phyloP scores from a whole-genome alignment of 2,113 vertebrate species.

The Macrotis lagotis region DNA sequence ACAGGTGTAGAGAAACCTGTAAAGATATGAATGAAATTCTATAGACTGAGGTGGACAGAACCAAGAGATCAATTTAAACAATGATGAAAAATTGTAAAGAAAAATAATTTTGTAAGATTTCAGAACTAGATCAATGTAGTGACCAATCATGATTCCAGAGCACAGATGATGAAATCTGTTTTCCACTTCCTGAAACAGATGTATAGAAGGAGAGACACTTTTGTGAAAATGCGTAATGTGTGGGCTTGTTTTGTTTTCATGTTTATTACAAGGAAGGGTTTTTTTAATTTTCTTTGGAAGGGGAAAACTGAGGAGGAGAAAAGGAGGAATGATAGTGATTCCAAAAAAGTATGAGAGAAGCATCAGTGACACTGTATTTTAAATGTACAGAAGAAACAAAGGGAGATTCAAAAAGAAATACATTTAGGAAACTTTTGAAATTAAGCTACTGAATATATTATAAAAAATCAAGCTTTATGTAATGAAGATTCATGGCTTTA shows the following conservation, averaged over 20 bases:
- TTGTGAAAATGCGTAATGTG: background rate
- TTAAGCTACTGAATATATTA: background rate
- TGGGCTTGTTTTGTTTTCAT: background rate
- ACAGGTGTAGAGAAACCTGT: background rate
- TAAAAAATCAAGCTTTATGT: background rate
- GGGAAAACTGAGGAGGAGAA: background rate
- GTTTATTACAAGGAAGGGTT: background rate
- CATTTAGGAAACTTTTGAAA: background rate
- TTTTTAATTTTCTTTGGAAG: background rate
- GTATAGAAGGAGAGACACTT: background rate
- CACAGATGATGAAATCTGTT: background rate
- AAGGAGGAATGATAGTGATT: background rate
- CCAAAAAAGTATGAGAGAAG: background rate
- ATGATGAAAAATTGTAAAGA: background rate
- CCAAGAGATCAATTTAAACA: background rate
- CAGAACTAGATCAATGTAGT: background rate
- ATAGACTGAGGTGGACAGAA: background rate
- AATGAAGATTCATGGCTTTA: background rate
- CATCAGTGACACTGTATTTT: background rate
- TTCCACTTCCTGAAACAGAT: background rate
- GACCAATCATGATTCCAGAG: background rate
- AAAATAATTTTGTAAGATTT: background rate
- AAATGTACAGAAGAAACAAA: background rate
- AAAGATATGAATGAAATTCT: background rate
- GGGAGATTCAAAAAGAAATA: background rate